Base-by-base conservation (phyloP, 1,140 invertebrate genomes). In the Temnothorax longispinosus region DNA sequence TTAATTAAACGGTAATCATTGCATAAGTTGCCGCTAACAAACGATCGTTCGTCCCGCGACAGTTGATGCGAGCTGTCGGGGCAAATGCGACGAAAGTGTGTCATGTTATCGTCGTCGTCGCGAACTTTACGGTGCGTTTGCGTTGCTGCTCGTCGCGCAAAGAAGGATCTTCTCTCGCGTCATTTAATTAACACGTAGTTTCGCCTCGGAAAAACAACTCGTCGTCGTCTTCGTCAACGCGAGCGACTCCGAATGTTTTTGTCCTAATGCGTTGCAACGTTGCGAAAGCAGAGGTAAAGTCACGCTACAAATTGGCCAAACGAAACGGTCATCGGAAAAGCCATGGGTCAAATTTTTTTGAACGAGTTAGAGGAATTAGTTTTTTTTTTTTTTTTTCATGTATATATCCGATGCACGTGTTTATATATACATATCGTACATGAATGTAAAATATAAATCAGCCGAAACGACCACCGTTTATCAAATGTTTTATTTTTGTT, bases 1-100 rank as follows among this genome's bases (percentile, higher is more conserved):
- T 84, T 74, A 84, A 84, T 84, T 84, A 84, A 69, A 84, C 75
- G 69, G n/a, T 50, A 75, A 84, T 84, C 7, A 50, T 84, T 60
- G 69, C 69, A 75, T 75, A 75, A 75, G 69, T 84, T 84, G 27
- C 15, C 69, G 69, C 18, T 62, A 62, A 84, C 69, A 75, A 84
- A 84, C 54, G 80, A 60, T 15, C 41, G 13, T 60, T 38, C 32
- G 18, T 62, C 60, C 13, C 54, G 54, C 52, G 21, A 60, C 0
- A 75, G n/a, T 47, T 41, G 69, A 75, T 75, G 27, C 56, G 13
- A n/a, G 35, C 38, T 7, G 8, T 47, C 44, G 54, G 69, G 41
- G 10, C 41, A 47, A 74, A 74, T 15, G 67, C 18, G 54, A 50
- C 41, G 52, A 84, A 82, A 84, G 54, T 84, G 21, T 82, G 54